Evolutionary conservation across 2,797 vertebrate genomes (phyloP).

Genomic region (Benthosema pterotum): DNA sequence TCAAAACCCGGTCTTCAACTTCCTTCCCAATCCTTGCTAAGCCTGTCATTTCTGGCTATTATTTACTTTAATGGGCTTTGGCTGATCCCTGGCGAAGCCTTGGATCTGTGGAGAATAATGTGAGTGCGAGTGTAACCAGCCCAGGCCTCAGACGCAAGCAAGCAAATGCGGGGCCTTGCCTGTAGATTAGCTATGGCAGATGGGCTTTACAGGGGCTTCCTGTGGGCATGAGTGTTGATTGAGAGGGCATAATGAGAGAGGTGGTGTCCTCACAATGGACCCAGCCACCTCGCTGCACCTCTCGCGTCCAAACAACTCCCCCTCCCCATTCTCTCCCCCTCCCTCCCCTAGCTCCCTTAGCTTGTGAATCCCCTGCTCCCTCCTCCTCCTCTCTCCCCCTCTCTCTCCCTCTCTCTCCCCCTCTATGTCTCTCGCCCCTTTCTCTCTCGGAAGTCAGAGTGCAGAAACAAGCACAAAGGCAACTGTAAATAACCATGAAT

Average conservation of each 20-base stretch:
- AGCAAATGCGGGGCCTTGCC: conserved; percentile 95
- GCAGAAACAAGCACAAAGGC: conserved; percentile 98
- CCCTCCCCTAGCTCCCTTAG: conserved; percentile 46
- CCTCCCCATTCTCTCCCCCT: conserved; percentile 80
- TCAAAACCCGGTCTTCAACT: conserved; percentile 99
- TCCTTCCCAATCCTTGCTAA: conserved; percentile 99
- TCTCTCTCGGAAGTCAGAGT: conserved; percentile 88
- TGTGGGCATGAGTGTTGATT: conserved; percentile 99
- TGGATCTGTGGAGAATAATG: conserved; percentile 99
- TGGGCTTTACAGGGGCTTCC: conserved; percentile 99
- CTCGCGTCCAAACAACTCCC: conserved; percentile 97
- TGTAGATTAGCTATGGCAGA: conserved; percentile 99
- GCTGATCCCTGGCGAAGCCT: conserved; percentile 99
- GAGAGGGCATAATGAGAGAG: conserved; percentile 99
- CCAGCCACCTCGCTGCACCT: conserved; percentile 97
- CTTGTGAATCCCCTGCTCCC: conserved; percentile 37
- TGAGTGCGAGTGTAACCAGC: conserved; percentile 95
- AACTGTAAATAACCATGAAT: conserved; percentile 99
- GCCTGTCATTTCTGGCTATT: conserved; percentile 99
- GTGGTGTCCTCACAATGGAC: conserved; percentile 98
- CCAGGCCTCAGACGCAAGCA: conserved; percentile 93
- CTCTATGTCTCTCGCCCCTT: conserved; percentile 34
- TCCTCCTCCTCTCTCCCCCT: conserved; percentile 75
- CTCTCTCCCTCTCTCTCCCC: conserved; percentile 30
- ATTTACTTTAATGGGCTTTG: conserved; percentile 99